Conservation (phyloP, 2,888 invertebrate genomes). For the Harpagoxenus sublaevis region DNA sequence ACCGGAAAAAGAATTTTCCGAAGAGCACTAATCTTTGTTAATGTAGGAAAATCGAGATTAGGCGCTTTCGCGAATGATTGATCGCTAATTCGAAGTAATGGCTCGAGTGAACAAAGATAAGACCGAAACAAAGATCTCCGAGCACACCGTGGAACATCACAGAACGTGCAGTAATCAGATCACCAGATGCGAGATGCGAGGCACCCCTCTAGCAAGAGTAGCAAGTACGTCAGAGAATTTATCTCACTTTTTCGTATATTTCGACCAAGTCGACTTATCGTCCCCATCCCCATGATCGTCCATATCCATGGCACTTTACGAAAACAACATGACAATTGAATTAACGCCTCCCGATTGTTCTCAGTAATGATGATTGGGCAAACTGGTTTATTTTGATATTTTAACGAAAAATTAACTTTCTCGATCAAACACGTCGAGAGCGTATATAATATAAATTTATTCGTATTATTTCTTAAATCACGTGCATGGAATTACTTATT, state of each 20-base stretch:
- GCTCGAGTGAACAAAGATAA: neutral
- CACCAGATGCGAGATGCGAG: conserved; percentile 24
- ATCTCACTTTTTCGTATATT: conserved; percentile 17
- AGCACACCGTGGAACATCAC: neutral
- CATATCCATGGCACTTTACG: neutral
- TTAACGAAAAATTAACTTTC: neutral
- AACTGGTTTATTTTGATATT: neutral
- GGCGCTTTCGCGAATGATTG: neutral
- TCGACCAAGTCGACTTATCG: neutral
- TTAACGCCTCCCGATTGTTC: neutral
- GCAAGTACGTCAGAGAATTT: conserved; percentile 15
- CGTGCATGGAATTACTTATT: neutral
- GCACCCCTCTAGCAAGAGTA: neutral
- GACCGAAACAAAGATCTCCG: neutral
- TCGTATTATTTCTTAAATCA: neutral
- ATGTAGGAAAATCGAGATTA: neutral
- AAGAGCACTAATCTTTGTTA: neutral
- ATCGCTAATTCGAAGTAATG: conserved; percentile 14
- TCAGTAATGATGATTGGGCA: neutral
- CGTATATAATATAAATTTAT: neutral
- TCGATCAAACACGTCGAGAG: neutral
- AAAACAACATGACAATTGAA: neutral
- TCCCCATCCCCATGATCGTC: neutral
- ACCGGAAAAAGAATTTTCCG: neutral
- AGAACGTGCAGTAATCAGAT: conserved; percentile 1